These are phyloP conservation scores for Lasioglossum leucozonium DNA, from an alignment of 2,888 invertebrate genomes.

Conservation along the genomic window DNA sequence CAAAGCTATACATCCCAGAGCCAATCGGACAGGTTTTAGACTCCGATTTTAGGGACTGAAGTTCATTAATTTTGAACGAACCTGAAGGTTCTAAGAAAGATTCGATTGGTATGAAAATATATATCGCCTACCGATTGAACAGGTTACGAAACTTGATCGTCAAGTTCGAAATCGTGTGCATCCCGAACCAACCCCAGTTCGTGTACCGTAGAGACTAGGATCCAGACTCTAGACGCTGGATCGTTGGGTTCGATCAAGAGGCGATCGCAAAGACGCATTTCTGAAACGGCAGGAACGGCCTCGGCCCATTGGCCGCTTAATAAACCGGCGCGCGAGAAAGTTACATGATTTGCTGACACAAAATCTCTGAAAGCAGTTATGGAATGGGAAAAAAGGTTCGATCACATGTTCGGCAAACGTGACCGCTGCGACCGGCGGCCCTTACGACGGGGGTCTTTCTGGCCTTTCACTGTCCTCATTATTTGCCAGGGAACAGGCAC, in stretches of 20 bases:
- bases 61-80: not conserved
- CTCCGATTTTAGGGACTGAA: not conserved
- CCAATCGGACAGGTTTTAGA: not conserved
- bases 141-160: not conserved
- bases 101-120: not conserved
- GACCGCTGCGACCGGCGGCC: slow-evolving; percentile 65
- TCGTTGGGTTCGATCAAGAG: not conserved
- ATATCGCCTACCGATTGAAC: not conserved
- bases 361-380: slow-evolving; percentile 55
- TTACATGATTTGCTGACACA: slow-evolving; percentile 53
- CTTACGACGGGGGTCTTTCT: slow-evolving; percentile 60
- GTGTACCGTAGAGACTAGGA: not conserved
- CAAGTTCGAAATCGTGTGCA: slow-evolving; percentile 20
- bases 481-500: slow-evolving; percentile 56
- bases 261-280: slow-evolving; percentile 55
- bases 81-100: not conserved
- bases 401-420: slow-evolving; percentile 78
- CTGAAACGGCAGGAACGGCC: slow-evolving; percentile 59
- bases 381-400: slow-evolving; percentile 50
- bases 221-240: not conserved
- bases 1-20: not conserved
- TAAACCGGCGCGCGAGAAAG: slow-evolving; percentile 46
- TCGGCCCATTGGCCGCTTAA: slow-evolving; percentile 69
- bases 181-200: not conserved
- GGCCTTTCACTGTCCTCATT: slow-evolving; percentile 74